Percentiles rank a stretch among this genome's conserved stretches.
Conservation (phyloP, 2,113 vertebrate species). For the Chamaea fasciata region DNA sequence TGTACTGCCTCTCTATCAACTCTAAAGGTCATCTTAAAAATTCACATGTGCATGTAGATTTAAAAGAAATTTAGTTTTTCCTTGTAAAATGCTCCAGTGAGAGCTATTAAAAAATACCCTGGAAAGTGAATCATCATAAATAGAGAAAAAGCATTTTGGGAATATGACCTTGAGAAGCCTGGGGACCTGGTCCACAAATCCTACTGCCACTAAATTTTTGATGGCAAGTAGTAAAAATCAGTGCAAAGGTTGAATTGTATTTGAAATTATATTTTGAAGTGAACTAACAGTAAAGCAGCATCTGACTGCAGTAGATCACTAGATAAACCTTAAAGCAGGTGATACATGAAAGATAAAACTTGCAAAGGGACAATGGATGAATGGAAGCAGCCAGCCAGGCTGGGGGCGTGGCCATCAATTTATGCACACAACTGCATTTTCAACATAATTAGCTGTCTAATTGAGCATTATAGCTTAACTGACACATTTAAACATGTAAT, state of each 20-base stretch:
- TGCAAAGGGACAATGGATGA: neutral
- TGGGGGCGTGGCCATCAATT: constrained; percentile 5
- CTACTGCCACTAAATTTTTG: neutral
- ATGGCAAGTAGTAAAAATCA: neutral
- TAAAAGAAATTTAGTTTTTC: neutral
- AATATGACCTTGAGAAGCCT: neutral
- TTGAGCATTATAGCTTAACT: constrained; percentile 51
- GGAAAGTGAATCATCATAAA: neutral
- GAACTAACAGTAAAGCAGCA: neutral
- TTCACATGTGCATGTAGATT: neutral
- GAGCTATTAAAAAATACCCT: neutral
- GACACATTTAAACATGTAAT: constrained; percentile 53
- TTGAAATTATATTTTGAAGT: neutral
- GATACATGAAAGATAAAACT: neutral
- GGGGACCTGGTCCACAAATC: neutral
- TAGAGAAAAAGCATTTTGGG: neutral
- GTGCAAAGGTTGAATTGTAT: neutral
- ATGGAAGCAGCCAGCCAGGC: neutral
- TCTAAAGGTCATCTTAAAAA: neutral
- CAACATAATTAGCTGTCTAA: constrained; percentile 66
- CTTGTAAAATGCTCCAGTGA: neutral
- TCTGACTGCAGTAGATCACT: neutral
- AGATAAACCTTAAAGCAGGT: neutral
- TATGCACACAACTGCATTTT: constrained; percentile 53
- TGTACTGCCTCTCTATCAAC: neutral